Base-by-base conservation (phyloP, 2,797 vertebrate species). In the Diplodus sargus region DNA sequence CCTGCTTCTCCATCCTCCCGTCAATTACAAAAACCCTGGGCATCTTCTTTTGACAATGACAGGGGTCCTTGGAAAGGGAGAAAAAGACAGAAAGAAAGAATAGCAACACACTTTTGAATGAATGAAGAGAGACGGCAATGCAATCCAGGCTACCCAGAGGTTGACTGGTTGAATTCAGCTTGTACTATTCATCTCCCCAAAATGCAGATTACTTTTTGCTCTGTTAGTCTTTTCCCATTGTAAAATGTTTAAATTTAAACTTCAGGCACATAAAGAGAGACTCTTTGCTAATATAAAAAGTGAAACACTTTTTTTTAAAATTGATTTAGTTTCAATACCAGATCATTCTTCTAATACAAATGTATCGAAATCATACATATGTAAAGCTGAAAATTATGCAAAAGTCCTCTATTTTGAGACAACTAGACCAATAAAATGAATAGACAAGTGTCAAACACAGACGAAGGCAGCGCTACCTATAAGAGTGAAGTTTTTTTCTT, bases 361-460 rank as follows among this genome's bases (percentile, higher is more conserved):
- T 90, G 48, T 78, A 78, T 82, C 72, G 76, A 87, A 88, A 90
- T 91, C 81, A 89, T 86, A 80, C 84, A 83, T 87, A 90, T 87
- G 85, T 85, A 86, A 85, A 85, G 79, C 45, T 82, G 84, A 77
- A 85, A 90, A 94, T 95, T 94, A 95, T 94, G 94, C 94, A 93
- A 74, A 88, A 69, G 60, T 69, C 76, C 71, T 85, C 92, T 95
- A 93, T 95, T 94, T 94, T 91, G 83, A 92, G 91, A 83, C 92
- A 94, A 93, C 87, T 93, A 89, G 91, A 95, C 91, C 93, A 91
- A 72, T 91, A 93, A 94, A 94, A 95, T 93, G 78, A 95, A 95
- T 95, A 90, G 94, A 94, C 93, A 94, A 93, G 91, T 94, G 92
- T 94, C 93, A 93, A 85, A 91, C 87, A 90, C 68, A 86, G 89